Conservation (phyloP, 2,113 vertebrate species). For the Ageneiosus marmoratus region DNA sequence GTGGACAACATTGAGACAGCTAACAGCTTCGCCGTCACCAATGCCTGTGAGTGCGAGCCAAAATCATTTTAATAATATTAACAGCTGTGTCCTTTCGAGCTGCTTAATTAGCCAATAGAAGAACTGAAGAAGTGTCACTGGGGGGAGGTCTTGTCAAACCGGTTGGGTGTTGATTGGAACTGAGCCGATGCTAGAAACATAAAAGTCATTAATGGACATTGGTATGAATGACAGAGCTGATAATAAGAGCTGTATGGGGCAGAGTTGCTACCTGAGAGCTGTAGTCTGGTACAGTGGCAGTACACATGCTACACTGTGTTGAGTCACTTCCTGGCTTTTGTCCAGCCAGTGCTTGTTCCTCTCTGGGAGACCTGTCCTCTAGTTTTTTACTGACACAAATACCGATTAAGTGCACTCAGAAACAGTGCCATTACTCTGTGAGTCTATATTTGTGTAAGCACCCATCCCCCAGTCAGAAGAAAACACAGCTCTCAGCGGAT, state of each 20-base stretch:
- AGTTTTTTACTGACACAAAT: constrained; percentile 53
- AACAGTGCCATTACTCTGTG: constrained; percentile 18
- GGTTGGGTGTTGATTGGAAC: not conserved
- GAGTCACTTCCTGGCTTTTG: constrained; percentile 12
- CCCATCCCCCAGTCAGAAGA: constrained; percentile 36
- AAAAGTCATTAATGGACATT: constrained; percentile 6
- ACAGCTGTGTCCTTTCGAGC: constrained; percentile 11
- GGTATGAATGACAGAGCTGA: constrained; percentile 4
- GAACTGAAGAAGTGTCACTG: not conserved
- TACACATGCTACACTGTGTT: not conserved
- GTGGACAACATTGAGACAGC: constrained; percentile 99
- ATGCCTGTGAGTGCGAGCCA: constrained; percentile 91
- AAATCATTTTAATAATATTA: not conserved
- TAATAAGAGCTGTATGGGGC: constrained; percentile 2
- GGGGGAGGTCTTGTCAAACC: not conserved
- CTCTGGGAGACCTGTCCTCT: constrained; percentile 42
- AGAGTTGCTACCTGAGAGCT: constrained; percentile 1
- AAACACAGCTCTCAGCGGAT: constrained; percentile 2
- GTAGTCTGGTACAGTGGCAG: not conserved
- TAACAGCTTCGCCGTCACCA: constrained; percentile 99
- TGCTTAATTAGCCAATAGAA: constrained; percentile 31
- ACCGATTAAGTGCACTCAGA: constrained; percentile 44
- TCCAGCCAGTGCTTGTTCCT: constrained; percentile 38
- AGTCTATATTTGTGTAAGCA: constrained; percentile 27
- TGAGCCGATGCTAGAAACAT: constrained; percentile 8